A percentile compares a stretch with the other conserved stretches of the same genome.
phyloP scores from a whole-genome alignment of 2,113 vertebrate species.

The Zingel zingel region DNA sequence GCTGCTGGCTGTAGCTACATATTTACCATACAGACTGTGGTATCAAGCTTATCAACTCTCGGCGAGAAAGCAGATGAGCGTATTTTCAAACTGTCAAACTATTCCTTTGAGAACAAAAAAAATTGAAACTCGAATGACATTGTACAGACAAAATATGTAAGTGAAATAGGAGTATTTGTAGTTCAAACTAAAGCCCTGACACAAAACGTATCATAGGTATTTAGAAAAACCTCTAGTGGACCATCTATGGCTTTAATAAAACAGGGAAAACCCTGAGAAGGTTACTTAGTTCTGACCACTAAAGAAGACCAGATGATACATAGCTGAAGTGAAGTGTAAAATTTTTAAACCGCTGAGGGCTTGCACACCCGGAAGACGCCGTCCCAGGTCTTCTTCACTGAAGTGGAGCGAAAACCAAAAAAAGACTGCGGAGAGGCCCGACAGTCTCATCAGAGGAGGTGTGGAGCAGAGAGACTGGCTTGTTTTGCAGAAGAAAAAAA shows the following conservation, averaged over 20 bases:
- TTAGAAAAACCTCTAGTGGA: not conserved
- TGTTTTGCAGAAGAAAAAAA: conserved; percentile 67
- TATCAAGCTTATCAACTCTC: not conserved
- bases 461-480: conserved; percentile 76
- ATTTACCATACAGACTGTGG: not conserved
- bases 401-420: conserved; percentile 65
- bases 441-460: conserved; percentile 73
- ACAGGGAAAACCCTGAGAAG: conserved; percentile 15
- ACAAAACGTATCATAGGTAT: not conserved
- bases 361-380: conserved; percentile 14
- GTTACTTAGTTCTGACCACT: conserved; percentile 9
- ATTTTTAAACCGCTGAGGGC: conserved; percentile 34
- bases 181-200: not conserved
- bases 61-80: not conserved
- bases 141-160: not conserved
- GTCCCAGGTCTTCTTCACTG: conserved; percentile 43
- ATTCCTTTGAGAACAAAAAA: not conserved
- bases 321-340: conserved; percentile 42
- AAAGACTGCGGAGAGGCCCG: conserved; percentile 53
- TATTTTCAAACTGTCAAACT: not conserved
- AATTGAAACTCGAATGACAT: not conserved
- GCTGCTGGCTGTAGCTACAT: not conserved
- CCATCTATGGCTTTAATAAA: conserved; percentile 18
- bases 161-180: not conserved
- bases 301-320: conserved; percentile 27